Evolutionary conservation across 2,113 vertebrate species (phyloP), one percentile per base, ranked within the genome.

Genomic region (Oreocharis arfaki): DNA sequence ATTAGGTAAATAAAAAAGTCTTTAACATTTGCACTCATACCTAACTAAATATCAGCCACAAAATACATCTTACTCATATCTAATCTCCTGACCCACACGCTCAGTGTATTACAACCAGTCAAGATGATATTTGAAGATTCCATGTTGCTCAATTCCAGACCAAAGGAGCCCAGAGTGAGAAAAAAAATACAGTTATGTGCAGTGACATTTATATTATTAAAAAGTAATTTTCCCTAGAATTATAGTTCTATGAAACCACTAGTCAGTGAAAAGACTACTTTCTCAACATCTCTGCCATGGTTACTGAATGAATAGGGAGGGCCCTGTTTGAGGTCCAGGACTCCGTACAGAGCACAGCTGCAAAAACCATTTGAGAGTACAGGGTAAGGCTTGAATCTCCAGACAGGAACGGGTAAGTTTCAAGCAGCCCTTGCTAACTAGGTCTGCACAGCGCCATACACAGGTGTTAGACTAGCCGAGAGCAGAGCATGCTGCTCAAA

Each of bases 311-410:
- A 94, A 92, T 32, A 81, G 44, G 33, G 63, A 78, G 52, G 30
- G 59, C 84, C 95, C 79, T 95, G 91, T 90, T 60, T 81, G 37
- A 90, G 82, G 70, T 50, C 83, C 85, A 93, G 28, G n/a, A 64
- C 23, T 27, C 49, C 47, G 11, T 21, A 65, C 50, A 47, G 52
- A 87, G 56, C 42, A 74, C 3, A 11, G 50, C n/a, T 88, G 18
- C 39, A 94, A 84, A 73, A 76, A 73, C 12, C 16, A 79, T 23
- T 23, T 18, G 7, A 47, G 24, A 55, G 37, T 21, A 77, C 24
- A 65, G 46, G 69, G 18, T 3, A 77, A 65, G 20, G 42, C 42
- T 30, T 87, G 16, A 80, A 57, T 39, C 16, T 67, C 22, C 85
- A 87, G 30, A 79, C 27, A 32, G 32, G 26, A 87, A 82, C 1